phyloP scores from a whole-genome alignment of 2,888 invertebrate species.

The Dascillus cervinus region DNA sequence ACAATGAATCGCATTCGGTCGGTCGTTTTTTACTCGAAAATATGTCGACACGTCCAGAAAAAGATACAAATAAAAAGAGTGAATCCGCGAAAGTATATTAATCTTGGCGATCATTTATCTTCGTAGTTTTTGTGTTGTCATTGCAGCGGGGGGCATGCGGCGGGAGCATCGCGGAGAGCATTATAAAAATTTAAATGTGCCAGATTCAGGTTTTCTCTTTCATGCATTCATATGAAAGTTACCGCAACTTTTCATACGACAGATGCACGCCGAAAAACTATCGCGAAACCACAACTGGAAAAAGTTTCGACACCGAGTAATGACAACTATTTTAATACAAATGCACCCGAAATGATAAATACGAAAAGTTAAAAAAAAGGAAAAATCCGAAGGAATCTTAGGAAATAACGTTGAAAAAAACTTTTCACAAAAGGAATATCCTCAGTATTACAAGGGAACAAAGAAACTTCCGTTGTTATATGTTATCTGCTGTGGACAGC shows the following conservation, averaged over 20 bases:
- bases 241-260: too few species aligned
- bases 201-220: constrained; percentile 22
- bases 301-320: too few species aligned
- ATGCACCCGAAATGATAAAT: not conserved
- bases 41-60: not conserved
- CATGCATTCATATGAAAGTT: constrained; percentile 23
- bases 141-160: constrained; percentile 21
- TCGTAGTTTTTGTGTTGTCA: constrained; percentile 13
- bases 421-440: constrained; percentile 8
- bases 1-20: too few species aligned
- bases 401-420: constrained; percentile 2
- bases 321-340: too few species aligned
- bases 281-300: too few species aligned
- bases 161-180: too few species aligned
- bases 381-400: constrained; percentile 3
- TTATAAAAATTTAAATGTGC: constrained; percentile 24
- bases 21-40: too few species aligned
- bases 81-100: constrained; percentile 13
- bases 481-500: constrained; percentile 12
- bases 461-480: constrained; percentile 10
- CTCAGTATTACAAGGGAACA: constrained; percentile 7
- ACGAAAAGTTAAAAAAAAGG: constrained; percentile 1
- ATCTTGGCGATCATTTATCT: constrained; percentile 19
- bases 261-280: too few species aligned
- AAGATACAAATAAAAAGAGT: constrained; percentile 14